Evolutionary conservation across 2,797 vertebrate genomes (phyloP), one percentile per base, ranked within the genome.

Genomic region (Aplochiton taeniatus): DNA sequence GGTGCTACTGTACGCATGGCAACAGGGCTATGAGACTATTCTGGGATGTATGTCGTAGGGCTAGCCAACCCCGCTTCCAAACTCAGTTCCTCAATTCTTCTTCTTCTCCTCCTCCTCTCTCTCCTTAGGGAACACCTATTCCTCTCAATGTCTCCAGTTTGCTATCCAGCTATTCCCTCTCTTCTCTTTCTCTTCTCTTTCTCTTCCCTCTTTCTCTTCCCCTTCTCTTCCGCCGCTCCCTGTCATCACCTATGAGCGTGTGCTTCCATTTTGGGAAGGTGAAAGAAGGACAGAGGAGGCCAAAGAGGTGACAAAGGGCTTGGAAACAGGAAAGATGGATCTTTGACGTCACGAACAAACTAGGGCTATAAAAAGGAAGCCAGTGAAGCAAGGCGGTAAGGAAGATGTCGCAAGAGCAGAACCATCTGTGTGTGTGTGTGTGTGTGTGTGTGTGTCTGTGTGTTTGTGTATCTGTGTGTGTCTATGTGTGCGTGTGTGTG

Each of bases 11-110:
- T 20, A 63, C 60, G 60, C 70, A 60, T 68, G 60, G 70, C 61
- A 73, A 73, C 70, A 64, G 70, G 2, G 44, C 18, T 16, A 16
- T 45, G 3, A 19, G 55, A 59, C 65, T 72, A 67, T 72, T 72
- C 60, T 53, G 70, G 61, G 70, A 73, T 47, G n/a, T 17, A 17
- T 55, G 49, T 59, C 54, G 54, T 45, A 53, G 52, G 50, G 42
- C 9, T 41, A 9, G 42, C 59, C 57, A 31, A 41, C 42, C 31
- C 2, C 31, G 11, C 11, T 42, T 18, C 16, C 5, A 4, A 12
- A 18, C 42, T 55, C 16, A n/a, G 12, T 42, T 50, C 9, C 31
- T 31, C 47, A 12, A 56, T 43, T 6, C 31, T 31, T 6, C 31
- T 31, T 31, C 31, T 31, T 6, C 31, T 31, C 31, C 31, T 31